Conservation (phyloP, 2,113 vertebrate species). For the Takifugu bimaculatus region DNA sequence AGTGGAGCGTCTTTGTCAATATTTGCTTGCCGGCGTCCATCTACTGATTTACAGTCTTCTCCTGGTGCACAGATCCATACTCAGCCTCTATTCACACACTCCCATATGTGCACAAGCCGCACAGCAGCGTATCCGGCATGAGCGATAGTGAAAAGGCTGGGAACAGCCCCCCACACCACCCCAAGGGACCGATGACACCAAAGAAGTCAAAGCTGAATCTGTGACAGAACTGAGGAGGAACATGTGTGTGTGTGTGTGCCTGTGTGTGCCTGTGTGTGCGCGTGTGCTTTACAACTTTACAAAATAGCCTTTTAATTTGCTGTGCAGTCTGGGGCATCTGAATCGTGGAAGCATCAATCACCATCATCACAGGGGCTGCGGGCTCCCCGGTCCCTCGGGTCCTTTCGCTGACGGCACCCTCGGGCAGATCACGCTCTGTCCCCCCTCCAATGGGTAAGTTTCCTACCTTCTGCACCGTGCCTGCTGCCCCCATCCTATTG, state of each 20-base stretch:
- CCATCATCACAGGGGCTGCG: slow-evolving; percentile 70
- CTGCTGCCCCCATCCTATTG: slow-evolving; percentile 15
- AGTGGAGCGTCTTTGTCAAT: slow-evolving; percentile 20
- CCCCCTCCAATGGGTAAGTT: slow-evolving; percentile 8
- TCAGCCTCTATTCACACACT: slow-evolving; percentile 18
- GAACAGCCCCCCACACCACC: slow-evolving; percentile 56
- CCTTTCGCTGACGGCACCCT: slow-evolving; percentile 64
- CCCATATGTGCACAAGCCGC: slow-evolving; percentile 41
- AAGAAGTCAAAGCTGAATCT: slow-evolving; percentile 65
- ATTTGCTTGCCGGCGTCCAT: slow-evolving; percentile 28
- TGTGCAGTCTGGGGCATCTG: slow-evolving; percentile 74
- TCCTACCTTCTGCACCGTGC: slow-evolving; percentile 14
- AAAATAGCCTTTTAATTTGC: slow-evolving; percentile 84
- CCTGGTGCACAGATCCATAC: slow-evolving; percentile 16
- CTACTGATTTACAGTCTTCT: slow-evolving; percentile 11
- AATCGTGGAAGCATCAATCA: slow-evolving; percentile 77
- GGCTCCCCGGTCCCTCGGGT: slow-evolving; percentile 17
- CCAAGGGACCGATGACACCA: slow-evolving; percentile 67
- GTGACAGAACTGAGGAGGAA: slow-evolving; percentile 41
- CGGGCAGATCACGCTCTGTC: slow-evolving; percentile 46
- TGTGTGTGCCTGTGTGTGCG: neutral
- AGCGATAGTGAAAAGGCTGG: slow-evolving; percentile 57
- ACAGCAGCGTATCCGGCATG: slow-evolving; percentile 30
- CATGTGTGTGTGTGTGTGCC: neutral
- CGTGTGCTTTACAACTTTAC: slow-evolving; percentile 74